Conservation (phyloP, 2,888 invertebrate species). For the Xestoiulus laeticollis region DNA sequence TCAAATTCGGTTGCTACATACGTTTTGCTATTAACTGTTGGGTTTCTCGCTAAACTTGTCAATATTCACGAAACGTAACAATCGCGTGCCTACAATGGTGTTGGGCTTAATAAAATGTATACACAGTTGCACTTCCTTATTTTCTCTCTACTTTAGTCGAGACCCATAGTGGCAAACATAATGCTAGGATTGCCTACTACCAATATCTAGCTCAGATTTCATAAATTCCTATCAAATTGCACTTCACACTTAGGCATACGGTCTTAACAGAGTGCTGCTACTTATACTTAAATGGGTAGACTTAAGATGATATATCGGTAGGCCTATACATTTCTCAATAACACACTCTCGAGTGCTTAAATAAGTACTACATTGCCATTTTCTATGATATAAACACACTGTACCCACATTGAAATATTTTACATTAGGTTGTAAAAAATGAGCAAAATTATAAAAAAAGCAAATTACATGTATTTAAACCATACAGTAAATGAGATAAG, state of each 20-base stretch:
- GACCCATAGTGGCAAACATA: not conserved
- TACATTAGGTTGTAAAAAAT: too few species aligned
- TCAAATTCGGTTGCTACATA: not conserved
- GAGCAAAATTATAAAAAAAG: too few species aligned
- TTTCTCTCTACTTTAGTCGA: not conserved
- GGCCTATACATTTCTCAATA: slow-evolving; percentile 1
- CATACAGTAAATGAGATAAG: too few species aligned
- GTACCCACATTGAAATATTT: too few species aligned
- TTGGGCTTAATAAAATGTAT: not conserved
- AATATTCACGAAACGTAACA: not conserved
- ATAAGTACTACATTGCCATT: not conserved
- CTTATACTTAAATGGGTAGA: not conserved
- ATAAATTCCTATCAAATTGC: slow-evolving; percentile 23
- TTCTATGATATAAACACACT: not conserved
- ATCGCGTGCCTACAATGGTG: not conserved
- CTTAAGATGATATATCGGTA: not conserved
- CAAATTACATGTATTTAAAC: too few species aligned
- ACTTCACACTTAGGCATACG: not conserved
- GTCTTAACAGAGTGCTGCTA: not conserved
- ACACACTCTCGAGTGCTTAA: not conserved
- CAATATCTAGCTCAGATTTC: not conserved
- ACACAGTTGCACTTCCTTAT: not conserved
- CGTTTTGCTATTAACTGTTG: not conserved
- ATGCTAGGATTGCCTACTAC: not conserved
- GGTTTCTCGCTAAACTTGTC: slow-evolving; percentile 3